A percentile compares a stretch with the other conserved stretches of the same genome.
These are phyloP conservation scores for Argynnis bischoffii DNA, from an alignment of 2,888 invertebrate species.

Conservation along the genomic window DNA sequence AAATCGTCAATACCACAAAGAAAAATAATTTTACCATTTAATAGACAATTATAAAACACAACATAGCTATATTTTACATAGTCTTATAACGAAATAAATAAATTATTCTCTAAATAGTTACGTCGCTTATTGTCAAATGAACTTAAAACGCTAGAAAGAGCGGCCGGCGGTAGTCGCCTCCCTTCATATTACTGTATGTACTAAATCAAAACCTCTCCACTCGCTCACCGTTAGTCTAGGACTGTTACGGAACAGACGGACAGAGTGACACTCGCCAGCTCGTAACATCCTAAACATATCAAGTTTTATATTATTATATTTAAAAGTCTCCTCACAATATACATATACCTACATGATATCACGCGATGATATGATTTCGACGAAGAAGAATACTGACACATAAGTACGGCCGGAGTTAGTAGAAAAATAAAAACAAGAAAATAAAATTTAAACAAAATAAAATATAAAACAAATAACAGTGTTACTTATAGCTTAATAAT, in stretches of 20 bases:
- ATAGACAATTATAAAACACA: conserved; percentile 80
- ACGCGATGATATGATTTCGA: conserved; percentile 64
- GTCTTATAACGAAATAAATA: conserved; percentile 81
- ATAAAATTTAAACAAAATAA: conserved; percentile 42
- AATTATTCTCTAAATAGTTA: conserved; percentile 70
- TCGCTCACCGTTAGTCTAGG: conserved; percentile 41
- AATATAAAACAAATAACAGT: conserved; percentile 43
- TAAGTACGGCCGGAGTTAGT: conserved; percentile 56
- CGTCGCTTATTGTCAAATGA: conserved; percentile 80
- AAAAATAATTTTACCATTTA: conserved; percentile 59
- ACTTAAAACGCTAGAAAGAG: conserved; percentile 56
- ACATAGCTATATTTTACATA: conserved; percentile 78
- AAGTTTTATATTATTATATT: conserved; percentile 6
- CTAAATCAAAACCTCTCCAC: conserved; percentile 57
- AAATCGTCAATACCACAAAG: conserved; percentile 70
- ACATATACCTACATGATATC: conserved; percentile 39
- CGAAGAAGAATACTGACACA: conserved; percentile 52
- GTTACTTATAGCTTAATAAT: conserved; percentile 33
- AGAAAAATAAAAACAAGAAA: conserved; percentile 44
- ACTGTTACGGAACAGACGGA: conserved; percentile 31
- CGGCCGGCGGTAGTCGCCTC: conserved; percentile 49
- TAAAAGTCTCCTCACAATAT: conserved; percentile 31
- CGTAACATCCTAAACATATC: neutral
- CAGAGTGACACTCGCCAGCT: neutral
- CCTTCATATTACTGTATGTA: conserved; percentile 65